Percentiles rank a stretch among this genome's conserved stretches.
Evolutionary conservation across 2,888 invertebrate genomes (phyloP).

Genomic region (Ornithoptera priamus): DNA sequence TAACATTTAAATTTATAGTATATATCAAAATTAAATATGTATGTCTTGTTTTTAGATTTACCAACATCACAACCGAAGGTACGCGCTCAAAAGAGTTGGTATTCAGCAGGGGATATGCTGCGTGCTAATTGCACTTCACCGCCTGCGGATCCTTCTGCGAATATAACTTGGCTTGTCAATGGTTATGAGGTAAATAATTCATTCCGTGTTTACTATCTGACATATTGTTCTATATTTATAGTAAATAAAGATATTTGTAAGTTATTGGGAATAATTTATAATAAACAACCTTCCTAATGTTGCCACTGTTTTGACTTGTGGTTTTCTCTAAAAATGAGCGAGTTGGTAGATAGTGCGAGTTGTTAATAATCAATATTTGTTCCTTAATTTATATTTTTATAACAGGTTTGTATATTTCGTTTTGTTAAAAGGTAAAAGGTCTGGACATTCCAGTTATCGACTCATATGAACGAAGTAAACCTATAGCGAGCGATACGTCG

Average conservation of each 20-base stretch:
- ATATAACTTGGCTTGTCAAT: slow-evolving; percentile 85
- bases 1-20: no score
- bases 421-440: slow-evolving; percentile 61
- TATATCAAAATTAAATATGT: no score
- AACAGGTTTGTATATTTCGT: background rate
- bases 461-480: slow-evolving; percentile 56
- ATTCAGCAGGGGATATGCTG: slow-evolving; percentile 84
- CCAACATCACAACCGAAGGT: slow-evolving; percentile 83
- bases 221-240: background rate
- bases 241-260: no score
- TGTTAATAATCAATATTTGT: background rate
- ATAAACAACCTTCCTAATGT: background rate
- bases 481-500: slow-evolving; percentile 68
- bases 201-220: background rate
- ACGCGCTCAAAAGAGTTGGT: slow-evolving; percentile 83
- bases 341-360: background rate
- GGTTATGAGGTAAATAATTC: slow-evolving; percentile 75
- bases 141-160: slow-evolving; percentile 83
- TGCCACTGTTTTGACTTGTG: background rate
- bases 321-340: background rate
- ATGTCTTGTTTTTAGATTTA: slow-evolving; percentile 71
- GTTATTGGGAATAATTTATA: no score
- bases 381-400: background rate
- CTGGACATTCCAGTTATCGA: slow-evolving; percentile 68
- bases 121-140: slow-evolving; percentile 85